Base-by-base conservation (phyloP, 2,113 vertebrate genomes). In the Cavia aperea region DNA sequence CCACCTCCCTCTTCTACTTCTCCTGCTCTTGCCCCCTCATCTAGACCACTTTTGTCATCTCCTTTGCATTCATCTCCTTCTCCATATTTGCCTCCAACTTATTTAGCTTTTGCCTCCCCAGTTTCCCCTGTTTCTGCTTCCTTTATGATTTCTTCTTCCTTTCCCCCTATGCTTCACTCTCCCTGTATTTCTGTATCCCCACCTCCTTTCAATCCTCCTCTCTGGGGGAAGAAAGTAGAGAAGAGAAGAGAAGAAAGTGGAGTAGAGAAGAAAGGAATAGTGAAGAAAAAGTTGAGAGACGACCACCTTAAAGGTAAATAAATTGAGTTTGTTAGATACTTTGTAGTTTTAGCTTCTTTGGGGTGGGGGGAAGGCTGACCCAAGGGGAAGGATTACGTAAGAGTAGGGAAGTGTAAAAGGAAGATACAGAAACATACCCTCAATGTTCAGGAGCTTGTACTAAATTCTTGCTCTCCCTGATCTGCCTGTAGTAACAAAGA, bases 191-290 rank as follows among this genome's bases (percentile, higher is more conserved):
- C 93, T 73, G 9, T 88, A 36, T 95, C 93, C 65, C 87, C 95
- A 33, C 54, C 91, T 95, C 43, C 92, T 93, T 95, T 95, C 91
- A 94, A 72, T 92, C 88, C 91, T 89, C 95, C 93, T 97, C 91
- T 79, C 86, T 95, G 96, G 96, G 94, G 96, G 94, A 96, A 97
- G 96, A 95, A 96, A 95, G 95, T 96, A 96, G 96, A 97, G 96
- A 97, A 96, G 95, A 97, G 93, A 95, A 96, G 94, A 97, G 96
- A 96, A 96, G 95, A 95, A 94, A 95, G 95, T 96, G 95, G 94
- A 96, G 43, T 96, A 96, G 96, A 95, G 96, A 97, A 96, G 96
- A 97, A 97, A 96, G 95, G 94, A 96, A 94, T 96, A 97, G 95
- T 95, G 96, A 97, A 97, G 96, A 97, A 96, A 96, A 96, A 97